Conservation (phyloP, 2,888 invertebrate genomes). For the Drosophila bunnanda region DNA sequence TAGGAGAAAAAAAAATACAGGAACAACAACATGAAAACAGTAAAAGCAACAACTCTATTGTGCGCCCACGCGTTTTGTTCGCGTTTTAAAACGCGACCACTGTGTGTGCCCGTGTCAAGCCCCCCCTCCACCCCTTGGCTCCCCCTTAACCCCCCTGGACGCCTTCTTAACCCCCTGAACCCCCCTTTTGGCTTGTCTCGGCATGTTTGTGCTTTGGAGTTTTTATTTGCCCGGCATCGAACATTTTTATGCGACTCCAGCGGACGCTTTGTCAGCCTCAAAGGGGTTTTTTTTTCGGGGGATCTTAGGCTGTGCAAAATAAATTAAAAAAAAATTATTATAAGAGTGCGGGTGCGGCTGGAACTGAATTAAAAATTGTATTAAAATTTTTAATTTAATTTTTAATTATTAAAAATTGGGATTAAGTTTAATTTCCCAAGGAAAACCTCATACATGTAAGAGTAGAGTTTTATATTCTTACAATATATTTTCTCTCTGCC, state of each 20-base stretch:
- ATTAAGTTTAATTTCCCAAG: too few species aligned
- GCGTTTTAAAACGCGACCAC: conserved; percentile 54
- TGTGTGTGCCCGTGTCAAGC: conserved; percentile 35
- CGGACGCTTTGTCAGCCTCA: conserved; percentile 43
- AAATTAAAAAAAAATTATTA: background rate
- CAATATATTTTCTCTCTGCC: too few species aligned
- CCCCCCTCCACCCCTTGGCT: background rate
- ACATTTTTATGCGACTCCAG: conserved; percentile 49
- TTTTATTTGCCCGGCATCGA: conserved; percentile 40
- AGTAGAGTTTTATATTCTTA: too few species aligned
- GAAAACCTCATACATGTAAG: too few species aligned
- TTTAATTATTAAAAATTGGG: background rate
- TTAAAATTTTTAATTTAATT: background rate
- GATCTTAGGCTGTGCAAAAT: conserved; percentile 2
- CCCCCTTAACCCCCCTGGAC: background rate
- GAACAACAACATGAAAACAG: conserved; percentile 18
- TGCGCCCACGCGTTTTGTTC: conserved; percentile 67
- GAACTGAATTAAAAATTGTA: background rate
- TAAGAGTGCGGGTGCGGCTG: background rate
- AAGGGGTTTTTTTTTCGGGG: conserved; percentile 16
- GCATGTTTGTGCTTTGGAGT: conserved; percentile 26
- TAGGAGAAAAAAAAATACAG: background rate
- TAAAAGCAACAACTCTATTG: conserved; percentile 73
- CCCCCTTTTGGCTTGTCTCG: conserved; percentile 11
- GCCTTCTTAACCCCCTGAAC: background rate